Percentiles rank a stretch among this genome's conserved stretches.
Evolutionary conservation across 2,797 vertebrate genomes (phyloP).

Genomic region (Chiloscyllium punctatum): DNA sequence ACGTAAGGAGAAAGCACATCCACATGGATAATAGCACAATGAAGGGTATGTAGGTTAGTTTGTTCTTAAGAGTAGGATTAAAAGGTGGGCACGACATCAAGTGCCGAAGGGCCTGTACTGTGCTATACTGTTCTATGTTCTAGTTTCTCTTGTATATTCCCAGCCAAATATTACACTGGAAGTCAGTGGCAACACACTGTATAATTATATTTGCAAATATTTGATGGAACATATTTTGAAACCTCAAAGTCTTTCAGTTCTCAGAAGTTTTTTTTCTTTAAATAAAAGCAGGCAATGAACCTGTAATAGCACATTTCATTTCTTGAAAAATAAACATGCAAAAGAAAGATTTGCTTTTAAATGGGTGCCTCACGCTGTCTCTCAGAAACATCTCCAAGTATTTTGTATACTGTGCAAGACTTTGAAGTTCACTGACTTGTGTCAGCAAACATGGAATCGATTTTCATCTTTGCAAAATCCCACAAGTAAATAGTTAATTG

Average conservation of each 20-base stretch:
- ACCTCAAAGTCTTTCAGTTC: neutral
- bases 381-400: neutral
- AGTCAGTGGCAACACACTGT: neutral
- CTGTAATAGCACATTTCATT: neutral
- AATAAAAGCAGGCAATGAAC: neutral
- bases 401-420: neutral
- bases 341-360: neutral
- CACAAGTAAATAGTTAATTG: neutral
- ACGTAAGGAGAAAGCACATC: neutral
- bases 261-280: no score
- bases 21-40: no score
- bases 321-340: neutral
- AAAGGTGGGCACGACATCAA: no score
- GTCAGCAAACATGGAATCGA: neutral
- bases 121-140: no score
- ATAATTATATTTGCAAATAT: conserved; percentile 25
- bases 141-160: neutral
- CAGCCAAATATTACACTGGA: neutral
- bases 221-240: neutral
- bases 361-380: neutral
- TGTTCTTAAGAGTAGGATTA: no score
- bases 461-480: neutral
- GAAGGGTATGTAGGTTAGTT: no score
- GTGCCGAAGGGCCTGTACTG: no score
- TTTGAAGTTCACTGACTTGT: neutral